A percentile compares a stretch with the other conserved stretches of the same genome.
These are phyloP conservation scores for Pachyuromys duprasi DNA, from an alignment of 2,797 vertebrate species.

Conservation along the genomic window DNA sequence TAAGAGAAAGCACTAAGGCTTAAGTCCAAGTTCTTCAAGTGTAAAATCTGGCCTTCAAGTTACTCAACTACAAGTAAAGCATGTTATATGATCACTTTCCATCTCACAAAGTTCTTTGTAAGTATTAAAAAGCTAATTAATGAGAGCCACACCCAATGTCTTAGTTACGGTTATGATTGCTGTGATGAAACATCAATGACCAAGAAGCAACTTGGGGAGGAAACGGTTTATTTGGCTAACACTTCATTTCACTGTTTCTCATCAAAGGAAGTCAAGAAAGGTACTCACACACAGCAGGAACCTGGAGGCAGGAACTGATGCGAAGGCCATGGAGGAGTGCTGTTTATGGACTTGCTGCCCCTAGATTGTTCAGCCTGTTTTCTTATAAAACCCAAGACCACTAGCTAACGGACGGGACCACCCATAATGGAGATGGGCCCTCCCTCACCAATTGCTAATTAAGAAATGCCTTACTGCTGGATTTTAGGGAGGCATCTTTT, in stretches of 20 bases:
- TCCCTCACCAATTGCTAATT: background rate
- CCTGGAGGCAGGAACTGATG: background rate
- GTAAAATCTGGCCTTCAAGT: background rate
- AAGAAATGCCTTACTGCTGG: background rate
- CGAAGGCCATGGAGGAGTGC: background rate
- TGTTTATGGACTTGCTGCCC: background rate
- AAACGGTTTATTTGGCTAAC: background rate
- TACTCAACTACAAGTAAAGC: background rate
- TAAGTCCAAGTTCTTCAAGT: background rate
- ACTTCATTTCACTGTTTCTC: background rate
- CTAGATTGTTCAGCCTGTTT: background rate
- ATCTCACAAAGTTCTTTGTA: background rate
- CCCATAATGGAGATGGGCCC: background rate
- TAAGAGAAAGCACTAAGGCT: background rate
- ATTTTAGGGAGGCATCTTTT: background rate
- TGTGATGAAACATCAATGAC: background rate
- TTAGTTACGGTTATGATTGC: background rate
- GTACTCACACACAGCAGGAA: background rate
- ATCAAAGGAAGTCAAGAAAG: background rate
- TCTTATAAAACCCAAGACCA: background rate
- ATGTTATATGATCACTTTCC: background rate
- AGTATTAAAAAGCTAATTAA: background rate
- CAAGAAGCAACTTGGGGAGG: background rate
- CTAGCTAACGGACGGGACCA: background rate
- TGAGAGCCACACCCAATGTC: background rate